A percentile compares a stretch with the other conserved stretches of the same genome.
These are phyloP conservation scores for Lepas anatifera DNA, from an alignment of 2,888 invertebrate species.

Conservation along the genomic window DNA sequence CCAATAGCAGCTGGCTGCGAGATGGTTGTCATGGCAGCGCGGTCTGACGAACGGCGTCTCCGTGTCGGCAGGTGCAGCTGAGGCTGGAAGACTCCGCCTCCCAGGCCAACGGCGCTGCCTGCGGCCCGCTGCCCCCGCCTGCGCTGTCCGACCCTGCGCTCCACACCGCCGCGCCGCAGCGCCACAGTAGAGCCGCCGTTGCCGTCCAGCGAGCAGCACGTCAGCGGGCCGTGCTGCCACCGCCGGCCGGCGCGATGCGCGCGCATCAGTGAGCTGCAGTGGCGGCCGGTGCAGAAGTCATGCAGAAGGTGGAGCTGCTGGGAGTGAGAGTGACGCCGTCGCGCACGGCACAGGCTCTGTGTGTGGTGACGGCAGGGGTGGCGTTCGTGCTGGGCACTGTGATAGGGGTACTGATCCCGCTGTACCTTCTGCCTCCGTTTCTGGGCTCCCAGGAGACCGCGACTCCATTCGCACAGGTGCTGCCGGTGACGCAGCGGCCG, in stretches of 20 bases:
- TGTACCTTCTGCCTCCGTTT: constrained; percentile 19
- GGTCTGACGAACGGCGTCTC: not conserved
- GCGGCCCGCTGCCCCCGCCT: not conserved
- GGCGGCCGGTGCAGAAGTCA: not conserved
- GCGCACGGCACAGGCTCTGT: constrained; percentile 19
- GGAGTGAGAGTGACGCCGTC: constrained; percentile 18
- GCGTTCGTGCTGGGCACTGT: constrained; percentile 23
- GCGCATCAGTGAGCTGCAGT: not conserved
- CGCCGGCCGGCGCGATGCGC: not conserved
- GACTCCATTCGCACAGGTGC: not conserved
- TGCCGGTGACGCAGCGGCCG: constrained; percentile 5
- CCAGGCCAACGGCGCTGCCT: not conserved
- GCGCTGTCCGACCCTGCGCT: not conserved
- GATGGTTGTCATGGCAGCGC: not conserved
- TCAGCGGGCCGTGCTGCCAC: not conserved
- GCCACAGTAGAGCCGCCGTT: too few relatives aligned
- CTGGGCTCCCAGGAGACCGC: not conserved
- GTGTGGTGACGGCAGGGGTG: constrained; percentile 18
- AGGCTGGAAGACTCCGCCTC: not conserved
- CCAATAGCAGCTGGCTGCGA: not conserved
- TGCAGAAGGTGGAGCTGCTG: constrained; percentile 19
- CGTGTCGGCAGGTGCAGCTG: not conserved
- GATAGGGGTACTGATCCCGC: constrained; percentile 21
- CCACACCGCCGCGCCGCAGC: too few relatives aligned
- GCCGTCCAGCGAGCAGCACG: too few relatives aligned